Evolutionary conservation across 2,888 invertebrate species (phyloP), one percentile per base, ranked within the genome.

Genomic region (Sepioteuthis lessoniana): DNA sequence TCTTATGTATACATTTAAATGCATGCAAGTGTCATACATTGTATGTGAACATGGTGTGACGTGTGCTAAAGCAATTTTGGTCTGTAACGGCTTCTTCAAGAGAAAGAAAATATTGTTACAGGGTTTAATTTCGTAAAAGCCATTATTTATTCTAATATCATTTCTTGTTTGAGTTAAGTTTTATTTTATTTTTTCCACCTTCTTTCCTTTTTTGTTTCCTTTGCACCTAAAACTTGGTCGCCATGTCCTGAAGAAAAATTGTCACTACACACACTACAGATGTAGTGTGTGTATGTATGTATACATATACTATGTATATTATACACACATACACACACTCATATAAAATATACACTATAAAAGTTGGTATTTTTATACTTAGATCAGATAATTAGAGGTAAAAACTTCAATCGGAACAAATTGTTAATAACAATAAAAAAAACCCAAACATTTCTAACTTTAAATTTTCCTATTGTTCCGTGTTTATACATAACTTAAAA

Each of bases 271-370:
- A 35, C 76, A 35, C n/a, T 35, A 76, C n/a, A 76, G 8, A 76
- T 76, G 76, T 76, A 76, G 76, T 76, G 76, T 76, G 76, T 76
- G 76, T 76, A 76, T 76, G 76, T 76, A 76, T 76, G 76, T 76
- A 76, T 76, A n/a, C 10, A 76, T 76, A 76, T 76, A 76, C 76
- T 76, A n/a, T 76, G 76, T 76, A 76, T 76, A 76, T 76, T 76
- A 76, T 76, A 76, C 76, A 76, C 76, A 76, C 76, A 76, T 76
- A 76, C 76, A 76, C 76, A 76, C 76, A 76, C 76, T 76, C n/a
- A 76, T n/a, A 76, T 76, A 76, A n/a, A 76, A 76, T 76, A 76
- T n/a, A 76, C 76, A n/a, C 76, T 1, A n/a, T n/a, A n/a, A n/a
- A n/a, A 16, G n/a, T 16, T n/a, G 13, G 76, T 0, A 16, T 16